A percentile compares a stretch with the other conserved stretches of the same genome.
Evolutionary conservation across 2,113 vertebrate genomes (phyloP).

Genomic region (Esox niger): DNA sequence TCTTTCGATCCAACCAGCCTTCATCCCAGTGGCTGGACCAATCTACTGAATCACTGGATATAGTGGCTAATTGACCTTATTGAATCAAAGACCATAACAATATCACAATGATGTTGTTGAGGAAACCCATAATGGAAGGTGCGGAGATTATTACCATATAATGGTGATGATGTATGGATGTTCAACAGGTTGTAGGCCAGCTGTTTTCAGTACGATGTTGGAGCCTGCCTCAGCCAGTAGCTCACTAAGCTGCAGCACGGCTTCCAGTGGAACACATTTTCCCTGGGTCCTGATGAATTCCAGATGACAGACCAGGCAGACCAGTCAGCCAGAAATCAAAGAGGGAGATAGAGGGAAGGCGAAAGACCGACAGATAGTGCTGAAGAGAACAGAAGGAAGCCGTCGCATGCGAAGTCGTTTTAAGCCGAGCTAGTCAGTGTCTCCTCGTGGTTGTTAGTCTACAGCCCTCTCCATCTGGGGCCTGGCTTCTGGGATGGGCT

Average conservation of each 20-base stretch:
- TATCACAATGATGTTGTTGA: neutral
- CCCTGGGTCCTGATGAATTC: constrained; percentile 58
- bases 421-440: neutral
- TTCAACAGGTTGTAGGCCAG: neutral
- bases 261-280: constrained; percentile 39
- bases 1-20: constrained; percentile 2
- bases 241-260: neutral
- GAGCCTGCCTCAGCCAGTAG: neutral
- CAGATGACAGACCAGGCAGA: constrained; percentile 61
- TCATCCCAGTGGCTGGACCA: constrained; percentile 9
- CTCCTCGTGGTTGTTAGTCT: neutral
- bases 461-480: neutral
- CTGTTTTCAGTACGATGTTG: neutral
- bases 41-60: too few species aligned
- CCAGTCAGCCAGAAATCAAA: constrained; percentile 13
- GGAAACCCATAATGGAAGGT: neutral
- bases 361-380: constrained; percentile 10
- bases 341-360: constrained; percentile 8
- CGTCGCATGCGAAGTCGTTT: constrained; percentile 3
- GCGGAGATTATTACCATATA: neutral
- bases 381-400: constrained; percentile 6
- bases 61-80: too few species aligned
- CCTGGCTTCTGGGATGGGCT: neutral
- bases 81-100: too few species aligned
- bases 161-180: neutral